Evolutionary conservation across 2,113 vertebrate species (phyloP).

Genomic region (Microcebus jonahi): DNA sequence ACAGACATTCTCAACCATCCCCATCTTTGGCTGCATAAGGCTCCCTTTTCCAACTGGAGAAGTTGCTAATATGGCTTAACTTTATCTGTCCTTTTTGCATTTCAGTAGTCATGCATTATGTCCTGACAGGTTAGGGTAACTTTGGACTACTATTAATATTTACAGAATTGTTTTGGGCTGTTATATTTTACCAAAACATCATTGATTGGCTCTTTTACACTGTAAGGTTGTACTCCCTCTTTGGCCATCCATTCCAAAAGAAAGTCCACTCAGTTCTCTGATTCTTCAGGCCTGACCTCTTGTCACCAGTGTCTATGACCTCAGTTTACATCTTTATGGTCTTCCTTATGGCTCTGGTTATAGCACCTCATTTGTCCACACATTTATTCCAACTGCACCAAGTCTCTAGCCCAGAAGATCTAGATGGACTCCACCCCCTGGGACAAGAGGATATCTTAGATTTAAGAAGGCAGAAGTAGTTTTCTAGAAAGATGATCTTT

Average conservation of each 20-base stretch:
- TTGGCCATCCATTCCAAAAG: neutral
- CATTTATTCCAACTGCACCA: neutral
- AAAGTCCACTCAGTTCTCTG: neutral
- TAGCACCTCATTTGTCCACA: neutral
- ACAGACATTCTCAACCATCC: neutral
- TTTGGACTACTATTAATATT: neutral
- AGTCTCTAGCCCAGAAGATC: neutral
- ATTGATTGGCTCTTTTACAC: neutral
- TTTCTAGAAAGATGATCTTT: neutral
- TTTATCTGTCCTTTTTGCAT: neutral
- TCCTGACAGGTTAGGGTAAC: neutral
- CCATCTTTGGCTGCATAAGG: neutral
- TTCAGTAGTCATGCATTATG: neutral
- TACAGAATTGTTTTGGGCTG: neutral
- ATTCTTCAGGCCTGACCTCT: neutral
- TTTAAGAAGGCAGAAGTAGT: neutral
- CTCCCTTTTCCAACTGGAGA: neutral
- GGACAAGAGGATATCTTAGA: neutral
- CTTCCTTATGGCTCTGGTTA: neutral
- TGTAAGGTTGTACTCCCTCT: neutral
- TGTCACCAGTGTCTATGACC: neutral
- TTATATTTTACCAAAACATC: neutral
- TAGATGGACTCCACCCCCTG: neutral
- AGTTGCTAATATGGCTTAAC: neutral
- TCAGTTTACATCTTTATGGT: neutral